Percentiles rank a stretch among this genome's conserved stretches.
Evolutionary conservation across 2,113 vertebrate genomes (phyloP).

Genomic region (Macheiramphus alcinus): DNA sequence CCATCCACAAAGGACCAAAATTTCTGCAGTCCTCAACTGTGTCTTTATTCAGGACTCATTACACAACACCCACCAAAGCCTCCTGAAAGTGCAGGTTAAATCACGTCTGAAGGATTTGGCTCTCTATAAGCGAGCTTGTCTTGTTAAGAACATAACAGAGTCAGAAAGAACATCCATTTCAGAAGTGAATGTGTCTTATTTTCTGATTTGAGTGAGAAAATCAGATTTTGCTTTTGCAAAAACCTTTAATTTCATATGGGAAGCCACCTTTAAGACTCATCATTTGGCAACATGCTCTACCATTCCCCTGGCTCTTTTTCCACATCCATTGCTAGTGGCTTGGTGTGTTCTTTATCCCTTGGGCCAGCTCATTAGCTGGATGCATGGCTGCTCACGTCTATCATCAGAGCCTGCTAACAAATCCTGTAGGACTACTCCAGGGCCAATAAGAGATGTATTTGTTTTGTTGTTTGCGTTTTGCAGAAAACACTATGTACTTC

Average conservation of each 20-base stretch:
- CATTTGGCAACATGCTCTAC: slow-evolving; percentile 12
- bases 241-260: slow-evolving; percentile 39
- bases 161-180: slow-evolving; percentile 62
- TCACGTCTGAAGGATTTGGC: not conserved
- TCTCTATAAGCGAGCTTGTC: slow-evolving; percentile 48
- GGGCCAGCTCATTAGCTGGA: slow-evolving; percentile 61
- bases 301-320: slow-evolving; percentile 27
- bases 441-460: slow-evolving; percentile 48
- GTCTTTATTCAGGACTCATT: slow-evolving; percentile 31
- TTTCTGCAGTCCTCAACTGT: not conserved
- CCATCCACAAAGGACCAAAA: slow-evolving; percentile 47
- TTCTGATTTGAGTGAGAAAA: slow-evolving; percentile 39
- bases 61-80: not conserved
- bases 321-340: slow-evolving; percentile 41
- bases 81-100: slow-evolving; percentile 21
- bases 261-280: slow-evolving; percentile 60
- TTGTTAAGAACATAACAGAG: slow-evolving; percentile 66
- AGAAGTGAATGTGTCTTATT: slow-evolving; percentile 44
- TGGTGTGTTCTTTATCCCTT: slow-evolving; percentile 48
- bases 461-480: slow-evolving; percentile 57
- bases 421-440: slow-evolving; percentile 39
- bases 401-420: slow-evolving; percentile 49
- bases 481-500: slow-evolving; percentile 40
- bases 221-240: slow-evolving; percentile 35
- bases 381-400: slow-evolving; percentile 45